phyloP scores from a whole-genome alignment of 2,888 invertebrate genomes.

The Phasia obesa region DNA sequence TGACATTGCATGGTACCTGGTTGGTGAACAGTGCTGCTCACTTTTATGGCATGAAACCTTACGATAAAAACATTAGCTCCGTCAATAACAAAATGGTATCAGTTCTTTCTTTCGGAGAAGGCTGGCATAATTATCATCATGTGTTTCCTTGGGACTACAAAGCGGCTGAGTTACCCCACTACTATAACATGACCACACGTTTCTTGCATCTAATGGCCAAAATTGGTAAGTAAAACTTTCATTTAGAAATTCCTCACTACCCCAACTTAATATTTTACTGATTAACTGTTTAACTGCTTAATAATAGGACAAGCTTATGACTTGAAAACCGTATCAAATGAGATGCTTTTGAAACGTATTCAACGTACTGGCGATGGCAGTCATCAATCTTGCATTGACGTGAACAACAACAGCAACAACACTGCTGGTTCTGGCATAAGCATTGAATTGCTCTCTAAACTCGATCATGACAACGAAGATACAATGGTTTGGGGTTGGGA shows the following conservation, averaged over 20 bases:
- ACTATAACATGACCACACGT: constrained; percentile 86
- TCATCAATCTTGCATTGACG: constrained; percentile 80
- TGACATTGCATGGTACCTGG: constrained; percentile 94
- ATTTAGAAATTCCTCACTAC: no score
- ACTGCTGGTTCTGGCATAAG: constrained; percentile 74
- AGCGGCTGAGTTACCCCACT: constrained; percentile 88
- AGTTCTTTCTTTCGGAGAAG: constrained; percentile 88
- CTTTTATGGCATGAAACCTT: constrained; percentile 94
- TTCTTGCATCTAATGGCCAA: constrained; percentile 87
- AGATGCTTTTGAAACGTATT: constrained; percentile 88
- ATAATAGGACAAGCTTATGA: constrained; percentile 90
- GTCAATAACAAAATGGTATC: constrained; percentile 88
- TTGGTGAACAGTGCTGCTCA: constrained; percentile 96
- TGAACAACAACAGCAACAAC: constrained; percentile 78
- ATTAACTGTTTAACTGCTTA: background rate
- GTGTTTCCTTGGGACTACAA: constrained; percentile 93
- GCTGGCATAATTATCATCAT: constrained; percentile 95
- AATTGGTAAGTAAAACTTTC: constrained; percentile 84
- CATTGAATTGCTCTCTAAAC: constrained; percentile 76
- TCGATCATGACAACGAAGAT: constrained; percentile 82
- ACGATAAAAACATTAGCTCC: constrained; percentile 89
- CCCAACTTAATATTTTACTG: background rate
- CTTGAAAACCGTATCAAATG: constrained; percentile 89
- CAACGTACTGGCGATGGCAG: constrained; percentile 89
- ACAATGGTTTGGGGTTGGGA: constrained; percentile 92